Conservation (phyloP, 2,113 vertebrate species). For the Caranx ignobilis region DNA sequence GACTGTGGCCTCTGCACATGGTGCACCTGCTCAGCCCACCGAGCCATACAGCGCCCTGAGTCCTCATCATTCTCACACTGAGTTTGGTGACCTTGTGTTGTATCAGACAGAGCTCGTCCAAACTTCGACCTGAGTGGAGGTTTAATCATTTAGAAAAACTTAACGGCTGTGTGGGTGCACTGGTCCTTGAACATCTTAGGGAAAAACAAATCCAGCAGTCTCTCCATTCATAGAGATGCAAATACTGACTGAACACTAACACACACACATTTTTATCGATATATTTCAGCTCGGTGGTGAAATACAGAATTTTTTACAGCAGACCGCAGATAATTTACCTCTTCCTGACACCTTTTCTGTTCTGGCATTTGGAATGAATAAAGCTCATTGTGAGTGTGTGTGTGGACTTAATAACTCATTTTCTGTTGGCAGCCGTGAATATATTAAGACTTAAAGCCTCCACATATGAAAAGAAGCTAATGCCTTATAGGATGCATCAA, state of each 20-base stretch:
- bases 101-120: not conserved
- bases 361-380: slow-evolving; percentile 9
- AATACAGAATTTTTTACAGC: not conserved
- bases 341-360: slow-evolving; percentile 3
- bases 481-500: slow-evolving; percentile 19
- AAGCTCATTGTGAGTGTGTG: slow-evolving; percentile 13
- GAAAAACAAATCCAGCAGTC: slow-evolving; percentile 27
- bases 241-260: not conserved
- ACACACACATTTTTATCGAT: slow-evolving; percentile 14
- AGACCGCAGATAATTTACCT: not conserved
- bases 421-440: slow-evolving; percentile 14
- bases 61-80: not conserved
- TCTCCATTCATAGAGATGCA: slow-evolving; percentile 8
- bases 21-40: no score
- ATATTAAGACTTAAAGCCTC: slow-evolving; percentile 8
- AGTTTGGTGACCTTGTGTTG: not conserved
- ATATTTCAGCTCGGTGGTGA: not conserved
- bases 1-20: no score
- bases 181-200: slow-evolving; percentile 1
- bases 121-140: not conserved
- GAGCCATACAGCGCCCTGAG: no score
- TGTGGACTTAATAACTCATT: slow-evolving; percentile 18
- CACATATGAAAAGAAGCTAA: not conserved
- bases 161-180: not conserved
- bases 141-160: not conserved